Conservation (phyloP, 2,797 vertebrate species). For the Synaphobranchus kaupii region DNA sequence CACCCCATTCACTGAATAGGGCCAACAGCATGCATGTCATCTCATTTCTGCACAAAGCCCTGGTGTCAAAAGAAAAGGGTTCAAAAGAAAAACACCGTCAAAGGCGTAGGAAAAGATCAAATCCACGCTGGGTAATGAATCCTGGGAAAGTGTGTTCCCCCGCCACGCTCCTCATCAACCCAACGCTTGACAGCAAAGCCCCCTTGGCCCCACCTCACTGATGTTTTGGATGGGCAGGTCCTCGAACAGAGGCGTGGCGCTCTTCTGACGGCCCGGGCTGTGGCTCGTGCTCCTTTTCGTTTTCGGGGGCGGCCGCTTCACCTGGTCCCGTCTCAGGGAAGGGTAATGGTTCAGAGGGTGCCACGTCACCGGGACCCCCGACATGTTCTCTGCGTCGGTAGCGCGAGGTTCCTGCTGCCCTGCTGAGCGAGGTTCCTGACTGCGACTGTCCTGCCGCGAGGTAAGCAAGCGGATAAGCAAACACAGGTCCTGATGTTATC, state of each 20-base stretch:
- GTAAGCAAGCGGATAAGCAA: not conserved
- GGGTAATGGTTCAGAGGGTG: constrained; percentile 48
- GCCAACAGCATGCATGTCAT: not conserved
- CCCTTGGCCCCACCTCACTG: not conserved
- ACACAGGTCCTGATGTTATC: constrained; percentile 19
- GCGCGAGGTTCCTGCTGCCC: not conserved
- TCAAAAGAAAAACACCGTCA: not conserved
- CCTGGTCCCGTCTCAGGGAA: constrained; percentile 30
- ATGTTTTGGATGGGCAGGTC: constrained; percentile 23
- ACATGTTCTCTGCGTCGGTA: not conserved
- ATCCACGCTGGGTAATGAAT: not conserved
- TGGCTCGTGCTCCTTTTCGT: not conserved
- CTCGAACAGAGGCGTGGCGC: not conserved
- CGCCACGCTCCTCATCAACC: not conserved
- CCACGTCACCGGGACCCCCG: constrained; percentile 29
- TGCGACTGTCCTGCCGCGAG: not conserved
- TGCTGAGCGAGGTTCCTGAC: not conserved
- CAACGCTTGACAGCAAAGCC: not conserved
- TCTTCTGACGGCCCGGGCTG: constrained; percentile 10
- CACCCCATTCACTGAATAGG: not conserved
- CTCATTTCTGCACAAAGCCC: constrained; percentile 7
- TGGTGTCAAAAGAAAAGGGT: not conserved
- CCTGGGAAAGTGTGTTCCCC: not conserved
- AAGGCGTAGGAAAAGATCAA: not conserved
- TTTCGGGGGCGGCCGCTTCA: not conserved